Percentiles rank a stretch among this genome's conserved stretches.
These are phyloP conservation scores for Villa cingulata DNA, from an alignment of 2,888 invertebrate species.

Conservation along the genomic window DNA sequence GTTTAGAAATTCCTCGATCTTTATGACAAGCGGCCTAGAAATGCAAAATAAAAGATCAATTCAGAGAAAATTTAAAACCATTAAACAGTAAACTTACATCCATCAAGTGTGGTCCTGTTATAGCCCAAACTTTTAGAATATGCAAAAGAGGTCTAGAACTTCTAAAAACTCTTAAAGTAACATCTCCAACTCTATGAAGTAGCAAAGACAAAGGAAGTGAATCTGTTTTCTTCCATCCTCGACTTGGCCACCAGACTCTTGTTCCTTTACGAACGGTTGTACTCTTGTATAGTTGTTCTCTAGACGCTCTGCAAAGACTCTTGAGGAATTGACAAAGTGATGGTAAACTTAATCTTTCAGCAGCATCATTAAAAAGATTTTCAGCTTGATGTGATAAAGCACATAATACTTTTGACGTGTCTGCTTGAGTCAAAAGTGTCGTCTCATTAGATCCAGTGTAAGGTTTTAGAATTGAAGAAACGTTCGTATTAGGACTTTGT, in stretches of 20 bases:
- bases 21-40: slow-evolving; percentile 80
- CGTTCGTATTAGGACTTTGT: slow-evolving; percentile 44
- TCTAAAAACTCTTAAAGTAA: slow-evolving; percentile 71
- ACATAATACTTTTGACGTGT: slow-evolving; percentile 80
- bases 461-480: slow-evolving; percentile 33
- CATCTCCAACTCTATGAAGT: slow-evolving; percentile 74
- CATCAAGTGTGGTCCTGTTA: slow-evolving; percentile 85
- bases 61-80: too few relatives aligned
- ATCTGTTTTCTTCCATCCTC: slow-evolving; percentile 35
- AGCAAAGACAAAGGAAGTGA: slow-evolving; percentile 45
- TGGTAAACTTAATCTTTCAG: slow-evolving; percentile 71
- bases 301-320: slow-evolving; percentile 74
- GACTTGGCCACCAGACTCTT: slow-evolving; percentile 35
- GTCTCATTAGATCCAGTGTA: slow-evolving; percentile 35
- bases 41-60: slow-evolving; percentile 5
- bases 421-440: slow-evolving; percentile 55
- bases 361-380: slow-evolving; percentile 78
- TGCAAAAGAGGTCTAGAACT: slow-evolving; percentile 82
- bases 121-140: slow-evolving; percentile 84
- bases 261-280: slow-evolving; percentile 36
- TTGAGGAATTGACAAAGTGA: slow-evolving; percentile 70
- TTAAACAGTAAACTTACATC: slow-evolving; percentile 45
- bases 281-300: slow-evolving; percentile 48
- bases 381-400: slow-evolving; percentile 82
- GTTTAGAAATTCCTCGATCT: slow-evolving; percentile 75